These are phyloP conservation scores for Agrilus biguttatus DNA, from an alignment of 2,888 invertebrate genomes.

Conservation along the genomic window DNA sequence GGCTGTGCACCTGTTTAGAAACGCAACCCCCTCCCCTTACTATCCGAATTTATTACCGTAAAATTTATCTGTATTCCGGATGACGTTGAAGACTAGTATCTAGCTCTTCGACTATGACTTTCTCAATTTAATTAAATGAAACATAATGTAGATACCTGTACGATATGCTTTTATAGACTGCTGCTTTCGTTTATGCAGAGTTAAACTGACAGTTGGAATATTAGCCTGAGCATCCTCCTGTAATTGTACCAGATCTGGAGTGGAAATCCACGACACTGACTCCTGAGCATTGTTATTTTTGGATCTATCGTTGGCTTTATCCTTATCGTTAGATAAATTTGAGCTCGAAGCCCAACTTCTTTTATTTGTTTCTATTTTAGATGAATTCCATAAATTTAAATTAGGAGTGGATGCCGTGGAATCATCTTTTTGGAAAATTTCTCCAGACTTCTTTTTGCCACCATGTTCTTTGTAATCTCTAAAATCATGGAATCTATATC, in stretches of 20 bases:
- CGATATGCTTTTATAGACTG: conserved; percentile 43
- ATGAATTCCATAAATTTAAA: conserved; percentile 45
- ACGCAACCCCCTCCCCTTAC: too few relatives aligned
- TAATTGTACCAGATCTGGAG: conserved; percentile 60
- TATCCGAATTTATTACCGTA: too few relatives aligned
- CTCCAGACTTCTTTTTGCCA: conserved; percentile 53
- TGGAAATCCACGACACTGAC: conserved; percentile 64
- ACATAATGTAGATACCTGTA: conserved; percentile 21
- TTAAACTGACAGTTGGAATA: conserved; percentile 50
- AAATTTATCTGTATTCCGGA: too few relatives aligned
- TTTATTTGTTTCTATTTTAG: conserved; percentile 8
- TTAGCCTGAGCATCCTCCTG: conserved; percentile 44
- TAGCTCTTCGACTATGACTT: too few relatives aligned
- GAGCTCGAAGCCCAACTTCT: conserved; percentile 66
- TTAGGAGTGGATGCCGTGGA: conserved; percentile 65
- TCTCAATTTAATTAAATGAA: too few relatives aligned
- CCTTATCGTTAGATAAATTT: conserved; percentile 36
- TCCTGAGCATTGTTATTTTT: conserved; percentile 16
- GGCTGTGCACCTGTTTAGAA: too few relatives aligned
- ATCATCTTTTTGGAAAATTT: conserved; percentile 37
- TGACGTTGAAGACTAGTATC: too few relatives aligned
- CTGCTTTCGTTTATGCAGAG: conserved; percentile 49
- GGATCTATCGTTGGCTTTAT: conserved; percentile 13
- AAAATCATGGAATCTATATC: conserved; percentile 10
- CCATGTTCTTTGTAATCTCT: conserved; percentile 86